Conservation (phyloP, 2,797 vertebrate species). For the Discoglossus pictus region DNA sequence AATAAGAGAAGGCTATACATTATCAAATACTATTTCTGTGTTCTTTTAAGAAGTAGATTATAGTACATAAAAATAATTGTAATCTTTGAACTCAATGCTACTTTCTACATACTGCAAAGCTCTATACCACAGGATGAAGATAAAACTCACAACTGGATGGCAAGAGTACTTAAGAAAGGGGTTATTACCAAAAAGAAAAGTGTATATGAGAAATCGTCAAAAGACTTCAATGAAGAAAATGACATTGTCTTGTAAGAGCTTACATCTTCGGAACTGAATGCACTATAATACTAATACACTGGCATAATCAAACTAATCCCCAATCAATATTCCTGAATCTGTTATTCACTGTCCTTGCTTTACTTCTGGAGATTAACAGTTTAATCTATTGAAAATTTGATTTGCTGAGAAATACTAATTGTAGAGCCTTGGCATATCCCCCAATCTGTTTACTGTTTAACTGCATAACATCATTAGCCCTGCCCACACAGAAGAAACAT, state of each 20-base stretch:
- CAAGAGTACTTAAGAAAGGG: slow-evolving; percentile 79
- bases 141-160: slow-evolving; percentile 73
- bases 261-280: slow-evolving; percentile 61
- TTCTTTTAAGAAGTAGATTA: too few relatives aligned
- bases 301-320: slow-evolving; percentile 43
- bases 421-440: too few relatives aligned
- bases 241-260: slow-evolving; percentile 82
- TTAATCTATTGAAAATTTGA: not conserved
- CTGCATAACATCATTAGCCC: too few relatives aligned
- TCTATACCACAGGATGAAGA: slow-evolving; percentile 69
- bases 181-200: slow-evolving; percentile 83
- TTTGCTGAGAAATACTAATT: not conserved
- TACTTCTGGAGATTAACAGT: slow-evolving; percentile 19
- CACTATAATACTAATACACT: slow-evolving; percentile 68
- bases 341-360: slow-evolving; percentile 27
- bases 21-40: not conserved
- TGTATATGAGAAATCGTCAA: slow-evolving; percentile 64
- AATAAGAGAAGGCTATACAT: too few relatives aligned
- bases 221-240: slow-evolving; percentile 81
- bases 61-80: too few relatives aligned
- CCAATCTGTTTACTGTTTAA: too few relatives aligned
- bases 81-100: slow-evolving; percentile 16
- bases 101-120: slow-evolving; percentile 70
- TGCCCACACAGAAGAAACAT: too few relatives aligned
- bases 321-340: not conserved